phyloP scores from a whole-genome alignment of 2,113 vertebrate species.

The Stictonetta naevosa region DNA sequence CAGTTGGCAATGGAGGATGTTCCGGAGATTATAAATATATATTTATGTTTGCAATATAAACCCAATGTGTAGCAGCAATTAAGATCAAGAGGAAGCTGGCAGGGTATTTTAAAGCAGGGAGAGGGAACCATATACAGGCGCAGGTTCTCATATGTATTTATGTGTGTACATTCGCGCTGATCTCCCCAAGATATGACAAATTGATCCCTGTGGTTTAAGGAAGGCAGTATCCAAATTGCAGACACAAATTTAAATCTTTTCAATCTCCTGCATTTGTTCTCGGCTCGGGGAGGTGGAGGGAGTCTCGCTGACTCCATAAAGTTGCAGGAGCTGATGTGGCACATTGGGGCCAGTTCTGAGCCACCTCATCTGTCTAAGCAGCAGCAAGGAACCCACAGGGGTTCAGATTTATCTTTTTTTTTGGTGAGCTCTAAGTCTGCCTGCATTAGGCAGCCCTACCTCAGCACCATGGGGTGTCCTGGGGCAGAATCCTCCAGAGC shows the following conservation, averaged over 20 bases:
- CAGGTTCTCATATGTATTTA: slow-evolving; percentile 30
- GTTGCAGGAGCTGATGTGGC: background rate
- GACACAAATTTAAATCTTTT: slow-evolving; percentile 40
- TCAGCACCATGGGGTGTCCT: background rate
- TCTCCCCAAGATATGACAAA: slow-evolving; percentile 7
- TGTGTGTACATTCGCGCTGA: background rate
- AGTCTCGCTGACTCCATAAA: background rate
- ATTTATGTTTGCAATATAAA: background rate
- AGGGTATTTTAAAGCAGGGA: background rate
- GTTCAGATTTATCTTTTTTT: slow-evolving; percentile 9
- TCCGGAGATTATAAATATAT: background rate
- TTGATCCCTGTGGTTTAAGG: slow-evolving; percentile 28
- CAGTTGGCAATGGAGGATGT: background rate
- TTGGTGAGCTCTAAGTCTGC: background rate
- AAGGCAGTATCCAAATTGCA: background rate
- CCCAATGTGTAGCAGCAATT: background rate
- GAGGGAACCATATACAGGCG: background rate
- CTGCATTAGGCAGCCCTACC: background rate
- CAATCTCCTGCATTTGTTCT: background rate
- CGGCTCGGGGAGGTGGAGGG: background rate
- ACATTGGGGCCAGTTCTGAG: fast-evolving
- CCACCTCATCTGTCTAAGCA: background rate
- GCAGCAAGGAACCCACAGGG: background rate
- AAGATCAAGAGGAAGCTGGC: slow-evolving; percentile 10
- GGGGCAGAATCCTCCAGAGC: background rate